Evolutionary conservation across 2,113 vertebrate species (phyloP).

Genomic region (Corythaixoides concolor): DNA sequence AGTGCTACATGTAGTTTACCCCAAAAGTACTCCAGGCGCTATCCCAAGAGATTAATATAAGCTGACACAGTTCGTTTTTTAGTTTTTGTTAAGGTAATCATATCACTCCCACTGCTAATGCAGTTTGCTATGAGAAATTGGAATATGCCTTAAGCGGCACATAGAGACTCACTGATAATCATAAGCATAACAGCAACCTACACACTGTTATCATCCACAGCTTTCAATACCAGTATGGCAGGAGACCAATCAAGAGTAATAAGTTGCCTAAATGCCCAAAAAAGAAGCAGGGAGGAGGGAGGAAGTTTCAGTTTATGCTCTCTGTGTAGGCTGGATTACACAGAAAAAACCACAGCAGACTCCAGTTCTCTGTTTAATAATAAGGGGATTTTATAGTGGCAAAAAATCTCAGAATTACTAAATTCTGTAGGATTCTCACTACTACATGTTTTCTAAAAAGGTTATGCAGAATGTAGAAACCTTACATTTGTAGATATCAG

Average conservation of each 20-base stretch:
- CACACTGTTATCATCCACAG: neutral
- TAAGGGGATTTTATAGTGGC: neutral
- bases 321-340: neutral
- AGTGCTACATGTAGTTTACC: neutral
- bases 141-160: neutral
- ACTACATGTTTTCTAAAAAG: neutral
- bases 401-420: neutral
- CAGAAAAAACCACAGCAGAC: neutral
- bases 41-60: neutral
- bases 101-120: constrained; percentile 27
- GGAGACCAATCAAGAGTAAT: neutral
- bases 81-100: constrained; percentile 6
- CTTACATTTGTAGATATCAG: neutral
- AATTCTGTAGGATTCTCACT: neutral
- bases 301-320: neutral
- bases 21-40: neutral
- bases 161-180: neutral
- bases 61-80: neutral
- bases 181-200: neutral
- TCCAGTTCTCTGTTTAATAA: neutral
- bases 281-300: neutral
- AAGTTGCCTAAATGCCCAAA: neutral
- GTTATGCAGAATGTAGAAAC: neutral
- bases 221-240: neutral
- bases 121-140: neutral